These are phyloP conservation scores for Stegostoma tigrinum DNA, from an alignment of 2,113 vertebrate species.

Conservation along the genomic window DNA sequence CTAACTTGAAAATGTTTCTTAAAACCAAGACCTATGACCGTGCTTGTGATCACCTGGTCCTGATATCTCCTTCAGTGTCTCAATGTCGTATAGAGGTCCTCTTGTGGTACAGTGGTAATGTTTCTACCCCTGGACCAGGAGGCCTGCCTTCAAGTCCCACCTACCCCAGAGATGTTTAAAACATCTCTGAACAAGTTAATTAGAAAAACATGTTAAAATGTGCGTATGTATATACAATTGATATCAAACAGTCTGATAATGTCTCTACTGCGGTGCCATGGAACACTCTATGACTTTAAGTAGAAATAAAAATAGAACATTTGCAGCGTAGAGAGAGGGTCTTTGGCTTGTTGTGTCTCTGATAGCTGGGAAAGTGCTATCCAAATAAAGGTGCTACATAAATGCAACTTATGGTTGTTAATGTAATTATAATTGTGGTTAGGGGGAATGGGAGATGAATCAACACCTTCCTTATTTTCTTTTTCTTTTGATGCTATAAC, in stretches of 20 bases:
- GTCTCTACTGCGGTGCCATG: not conserved
- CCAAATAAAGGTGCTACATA: too few relatives aligned
- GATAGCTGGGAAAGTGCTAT: too few relatives aligned
- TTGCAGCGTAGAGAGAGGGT: not conserved
- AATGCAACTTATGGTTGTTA: not conserved
- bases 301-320: too few relatives aligned
- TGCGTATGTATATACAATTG: too few relatives aligned
- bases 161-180: too few relatives aligned
- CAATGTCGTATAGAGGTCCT: too few relatives aligned
- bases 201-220: too few relatives aligned
- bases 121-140: too few relatives aligned
- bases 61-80: not conserved
- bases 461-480: not conserved
- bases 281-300: not conserved
- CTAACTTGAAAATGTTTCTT: not conserved
- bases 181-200: too few relatives aligned
- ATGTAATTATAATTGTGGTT: not conserved
- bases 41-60: not conserved
- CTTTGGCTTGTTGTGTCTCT: too few relatives aligned
- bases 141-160: too few relatives aligned
- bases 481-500: not conserved
- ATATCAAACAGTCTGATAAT: not conserved
- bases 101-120: too few relatives aligned
- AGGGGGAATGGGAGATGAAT: not conserved
- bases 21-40: not conserved